Conservation (phyloP, 2,113 vertebrate genomes). For the Seriola aureovittata region DNA sequence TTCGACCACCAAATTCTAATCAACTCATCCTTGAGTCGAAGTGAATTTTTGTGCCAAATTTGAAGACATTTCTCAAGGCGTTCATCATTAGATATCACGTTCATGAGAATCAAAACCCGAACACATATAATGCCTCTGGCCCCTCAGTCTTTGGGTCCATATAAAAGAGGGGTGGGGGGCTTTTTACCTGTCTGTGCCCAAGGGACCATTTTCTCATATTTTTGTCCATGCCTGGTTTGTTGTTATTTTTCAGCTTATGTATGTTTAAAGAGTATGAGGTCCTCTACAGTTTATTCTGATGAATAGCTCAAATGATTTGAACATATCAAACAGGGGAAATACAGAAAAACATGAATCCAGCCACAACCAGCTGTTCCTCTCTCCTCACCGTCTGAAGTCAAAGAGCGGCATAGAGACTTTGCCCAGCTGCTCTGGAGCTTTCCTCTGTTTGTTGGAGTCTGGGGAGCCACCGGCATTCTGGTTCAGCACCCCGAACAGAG, state of each 20-base stretch:
- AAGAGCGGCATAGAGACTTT: slow-evolving; percentile 94
- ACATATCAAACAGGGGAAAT: not conserved
- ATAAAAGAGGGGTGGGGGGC: not conserved
- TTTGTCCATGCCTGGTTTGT: not conserved
- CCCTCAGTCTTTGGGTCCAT: not conserved
- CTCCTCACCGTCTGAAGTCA: slow-evolving; percentile 92
- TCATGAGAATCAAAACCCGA: too few species aligned
- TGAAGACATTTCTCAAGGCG: too few species aligned
- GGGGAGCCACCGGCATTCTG: slow-evolving; percentile 93
- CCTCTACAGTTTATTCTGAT: not conserved
- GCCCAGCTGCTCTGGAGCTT: slow-evolving; percentile 92
- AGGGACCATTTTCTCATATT: not conserved
- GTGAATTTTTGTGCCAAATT: too few species aligned
- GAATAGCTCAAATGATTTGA: not conserved
- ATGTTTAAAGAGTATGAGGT: not conserved
- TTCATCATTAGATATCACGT: too few species aligned
- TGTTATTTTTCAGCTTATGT: too few species aligned
- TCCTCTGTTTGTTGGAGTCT: slow-evolving; percentile 96
- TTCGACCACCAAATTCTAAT: too few species aligned
- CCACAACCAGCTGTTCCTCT: not conserved
- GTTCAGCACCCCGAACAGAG: slow-evolving; percentile 93
- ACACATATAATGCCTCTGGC: too few species aligned
- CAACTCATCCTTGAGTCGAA: too few species aligned
- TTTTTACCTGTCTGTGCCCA: not conserved
- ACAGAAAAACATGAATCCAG: not conserved